Conservation (phyloP, 1,140 invertebrate genomes). For the Drosophila neocordata region DNA sequence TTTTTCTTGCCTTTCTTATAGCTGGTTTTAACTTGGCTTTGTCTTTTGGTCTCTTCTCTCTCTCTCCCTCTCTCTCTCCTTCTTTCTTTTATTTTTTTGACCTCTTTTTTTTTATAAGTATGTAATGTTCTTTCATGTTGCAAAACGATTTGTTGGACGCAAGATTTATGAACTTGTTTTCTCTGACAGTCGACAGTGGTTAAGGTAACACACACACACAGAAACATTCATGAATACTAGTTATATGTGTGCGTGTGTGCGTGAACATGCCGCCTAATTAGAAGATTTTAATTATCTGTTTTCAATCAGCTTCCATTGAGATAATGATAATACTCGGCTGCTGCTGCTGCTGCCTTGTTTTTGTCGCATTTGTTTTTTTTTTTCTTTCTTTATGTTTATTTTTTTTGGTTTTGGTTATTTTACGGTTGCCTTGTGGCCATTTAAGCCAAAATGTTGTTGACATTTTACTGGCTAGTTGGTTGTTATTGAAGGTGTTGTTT, state of each 20-base stretch:
- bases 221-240: constrained; percentile 1
- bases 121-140: constrained; percentile 79
- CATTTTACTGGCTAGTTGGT: constrained; percentile 44
- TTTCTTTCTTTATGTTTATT: constrained; percentile 2
- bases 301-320: constrained; percentile 77
- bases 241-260: constrained; percentile 50
- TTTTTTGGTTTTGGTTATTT: constrained; percentile 4
- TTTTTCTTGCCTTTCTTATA: constrained; percentile 22
- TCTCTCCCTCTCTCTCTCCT: constrained; percentile 18
- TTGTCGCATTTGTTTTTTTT: constrained; percentile 23
- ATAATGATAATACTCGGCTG: constrained; percentile 65
- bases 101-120: constrained; percentile 43
- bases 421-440: constrained; percentile 18
- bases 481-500: constrained; percentile 57
- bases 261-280: constrained; percentile 79
- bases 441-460: constrained; percentile 72
- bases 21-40: constrained; percentile 38
- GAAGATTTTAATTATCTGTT: constrained; percentile 81
- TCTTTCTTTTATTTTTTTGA: constrained; percentile 31
- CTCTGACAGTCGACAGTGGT: constrained; percentile 79
- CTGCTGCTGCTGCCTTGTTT: constrained; percentile 43
- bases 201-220: constrained; percentile 69
- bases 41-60: constrained; percentile 1
- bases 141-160: constrained; percentile 80
- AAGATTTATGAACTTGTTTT: constrained; percentile 82